Evolutionary conservation across 1,140 invertebrate genomes (phyloP).

Genomic region (Agrilus planipennis): DNA sequence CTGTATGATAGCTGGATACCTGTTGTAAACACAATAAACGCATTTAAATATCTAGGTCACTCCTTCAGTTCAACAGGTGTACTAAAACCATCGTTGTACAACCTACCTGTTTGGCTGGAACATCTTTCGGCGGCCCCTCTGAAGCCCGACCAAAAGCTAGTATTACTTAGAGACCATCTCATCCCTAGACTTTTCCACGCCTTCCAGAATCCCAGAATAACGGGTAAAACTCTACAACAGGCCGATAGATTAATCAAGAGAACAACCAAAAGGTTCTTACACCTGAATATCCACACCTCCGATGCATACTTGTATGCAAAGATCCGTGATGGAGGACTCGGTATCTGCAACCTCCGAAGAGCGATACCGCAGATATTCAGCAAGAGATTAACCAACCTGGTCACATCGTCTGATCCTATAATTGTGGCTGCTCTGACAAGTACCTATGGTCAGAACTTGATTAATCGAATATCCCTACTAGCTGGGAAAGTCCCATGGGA

Average conservation of each 20-base stretch:
- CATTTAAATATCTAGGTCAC: constrained; percentile 18
- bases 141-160: constrained; percentile 25
- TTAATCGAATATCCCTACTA: not conserved
- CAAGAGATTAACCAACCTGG: not conserved
- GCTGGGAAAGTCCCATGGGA: not conserved
- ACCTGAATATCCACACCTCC: constrained; percentile 13
- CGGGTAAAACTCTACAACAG: constrained; percentile 3
- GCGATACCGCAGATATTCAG: constrained; percentile 4
- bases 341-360: constrained; percentile 7
- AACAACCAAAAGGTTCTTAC: constrained; percentile 9
- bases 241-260: constrained; percentile 13
- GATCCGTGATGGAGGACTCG: constrained; percentile 19
- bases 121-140: constrained; percentile 19
- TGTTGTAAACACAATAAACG: constrained; percentile 7
- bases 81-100: constrained; percentile 11
- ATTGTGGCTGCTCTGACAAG: not conserved
- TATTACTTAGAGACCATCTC: constrained; percentile 8
- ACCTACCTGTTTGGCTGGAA: constrained; percentile 11
- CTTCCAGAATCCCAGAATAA: constrained; percentile 13
- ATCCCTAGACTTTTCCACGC: constrained; percentile 14
- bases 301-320: constrained; percentile 13
- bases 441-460: too few relatives aligned
- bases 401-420: not conserved
- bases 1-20: constrained; percentile 10
- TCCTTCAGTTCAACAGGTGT: constrained; percentile 11